These are phyloP conservation scores for Andrena trimmerana DNA, from an alignment of 2,888 invertebrate genomes.

Conservation along the genomic window DNA sequence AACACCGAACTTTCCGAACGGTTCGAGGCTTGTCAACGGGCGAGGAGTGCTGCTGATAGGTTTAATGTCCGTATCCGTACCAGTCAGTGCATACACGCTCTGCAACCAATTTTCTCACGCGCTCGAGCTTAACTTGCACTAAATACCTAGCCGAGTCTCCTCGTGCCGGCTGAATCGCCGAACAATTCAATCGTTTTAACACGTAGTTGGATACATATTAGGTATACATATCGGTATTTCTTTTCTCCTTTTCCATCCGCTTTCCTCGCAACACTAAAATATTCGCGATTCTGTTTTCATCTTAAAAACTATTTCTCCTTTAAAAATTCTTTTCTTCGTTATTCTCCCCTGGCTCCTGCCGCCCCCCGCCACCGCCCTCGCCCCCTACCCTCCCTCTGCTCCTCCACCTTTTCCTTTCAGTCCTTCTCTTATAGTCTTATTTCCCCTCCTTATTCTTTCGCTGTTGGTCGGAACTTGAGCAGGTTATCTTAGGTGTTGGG, in stretches of 20 bases:
- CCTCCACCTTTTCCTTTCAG: neutral
- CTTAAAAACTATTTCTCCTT: too few relatives aligned
- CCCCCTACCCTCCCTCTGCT: neutral
- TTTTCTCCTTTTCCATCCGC: neutral
- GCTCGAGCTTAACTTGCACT: slow-evolving; percentile 48
- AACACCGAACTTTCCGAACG: slow-evolving; percentile 72
- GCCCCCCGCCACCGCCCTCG: neutral
- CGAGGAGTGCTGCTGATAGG: slow-evolving; percentile 79
- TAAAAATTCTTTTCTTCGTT: neutral
- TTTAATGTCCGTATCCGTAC: slow-evolving; percentile 85
- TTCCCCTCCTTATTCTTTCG: neutral
- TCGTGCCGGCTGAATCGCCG: slow-evolving; percentile 10
- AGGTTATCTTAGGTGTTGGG: too few relatives aligned
- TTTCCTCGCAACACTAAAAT: neutral
- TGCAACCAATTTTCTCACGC: slow-evolving; percentile 82
- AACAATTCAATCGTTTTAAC: neutral
- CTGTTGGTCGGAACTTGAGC: neutral
- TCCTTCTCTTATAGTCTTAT: neutral
- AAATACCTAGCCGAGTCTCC: neutral
- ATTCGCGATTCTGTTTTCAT: neutral
- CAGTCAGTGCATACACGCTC: slow-evolving; percentile 79
- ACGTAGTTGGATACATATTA: neutral
- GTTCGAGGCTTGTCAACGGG: slow-evolving; percentile 71
- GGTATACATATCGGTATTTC: neutral
- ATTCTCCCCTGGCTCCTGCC: neutral